These are phyloP conservation scores for Arctocebus calabarensis DNA, from an alignment of 2,797 vertebrate species.

Conservation along the genomic window DNA sequence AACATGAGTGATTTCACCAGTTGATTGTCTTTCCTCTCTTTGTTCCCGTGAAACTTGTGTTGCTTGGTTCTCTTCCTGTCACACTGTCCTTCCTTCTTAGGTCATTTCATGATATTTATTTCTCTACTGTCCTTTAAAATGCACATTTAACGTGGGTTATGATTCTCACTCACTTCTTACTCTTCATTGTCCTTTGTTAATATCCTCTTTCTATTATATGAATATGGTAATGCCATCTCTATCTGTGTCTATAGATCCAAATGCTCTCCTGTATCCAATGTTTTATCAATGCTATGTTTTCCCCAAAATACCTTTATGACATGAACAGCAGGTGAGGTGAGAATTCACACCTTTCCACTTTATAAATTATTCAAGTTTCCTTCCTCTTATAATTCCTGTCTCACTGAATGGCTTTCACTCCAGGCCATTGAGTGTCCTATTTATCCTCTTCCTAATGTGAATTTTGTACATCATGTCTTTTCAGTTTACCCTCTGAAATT, in stretches of 20 bases:
- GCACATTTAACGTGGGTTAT: neutral
- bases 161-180: neutral
- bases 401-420: neutral
- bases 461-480: neutral
- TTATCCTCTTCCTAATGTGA: neutral
- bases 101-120: neutral
- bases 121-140: neutral
- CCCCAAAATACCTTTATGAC: neutral
- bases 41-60: neutral
- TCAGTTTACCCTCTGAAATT: neutral
- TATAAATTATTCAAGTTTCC: neutral
- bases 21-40: neutral
- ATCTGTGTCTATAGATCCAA: neutral
- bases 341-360: neutral
- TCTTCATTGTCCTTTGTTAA: neutral
- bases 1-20: neutral
- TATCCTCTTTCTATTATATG: neutral
- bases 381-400: neutral
- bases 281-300: neutral
- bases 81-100: neutral
- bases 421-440: neutral
- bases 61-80: neutral
- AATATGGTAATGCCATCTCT: neutral
- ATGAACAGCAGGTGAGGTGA: neutral
- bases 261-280: neutral